Base-by-base conservation (phyloP, 2,113 vertebrate genomes). In the Fulica atra region DNA sequence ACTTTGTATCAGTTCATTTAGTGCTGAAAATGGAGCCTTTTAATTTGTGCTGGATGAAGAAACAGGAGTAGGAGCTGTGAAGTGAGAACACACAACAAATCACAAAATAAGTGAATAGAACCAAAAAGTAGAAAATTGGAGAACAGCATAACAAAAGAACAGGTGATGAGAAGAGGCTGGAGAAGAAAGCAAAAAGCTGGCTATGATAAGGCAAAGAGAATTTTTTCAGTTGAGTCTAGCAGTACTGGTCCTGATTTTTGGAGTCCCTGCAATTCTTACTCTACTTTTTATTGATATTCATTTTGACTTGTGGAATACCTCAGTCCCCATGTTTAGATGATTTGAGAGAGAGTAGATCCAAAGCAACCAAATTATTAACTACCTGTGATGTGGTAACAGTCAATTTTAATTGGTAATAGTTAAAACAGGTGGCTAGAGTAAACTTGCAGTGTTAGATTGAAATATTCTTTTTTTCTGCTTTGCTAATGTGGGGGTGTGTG, bases 361-460 rank as follows among this genome's bases (percentile, higher is more conserved):
- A 87, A 95, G 31, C 63, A 87, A 85, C 35, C 18, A 40, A 65
- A 36, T 78, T 40, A 77, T 88, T 89, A 89, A 79, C n/a, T 81
- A 53, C 54, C 10, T 69, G 36, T 73, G 70, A 36, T 73, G 53
- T 29, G 56, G 53, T 88, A 89, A 68, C 46, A 81, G 84, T 83
- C 1, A 33, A 9, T 63, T 93, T 90, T 76, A 92, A 78, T 92
- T 88, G 38, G 48, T 89, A 92, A 87, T 13, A 11, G 48, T 93
- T 78, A 95, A 91, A 95, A 65, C 91, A 95, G 77, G 94, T 94
- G 82, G 56, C 68, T 88, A 83, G 86, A 96, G 65, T 54, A 97
- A 89, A 77, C 40, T 89, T 82, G 61, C 29, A 83, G 42, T 26
- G 36, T 44, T 79, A 81, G 94, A 93, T 86, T 63, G 92, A 93